phyloP scores from a whole-genome alignment of 2,113 vertebrate genomes.

The Apodemus sylvaticus region DNA sequence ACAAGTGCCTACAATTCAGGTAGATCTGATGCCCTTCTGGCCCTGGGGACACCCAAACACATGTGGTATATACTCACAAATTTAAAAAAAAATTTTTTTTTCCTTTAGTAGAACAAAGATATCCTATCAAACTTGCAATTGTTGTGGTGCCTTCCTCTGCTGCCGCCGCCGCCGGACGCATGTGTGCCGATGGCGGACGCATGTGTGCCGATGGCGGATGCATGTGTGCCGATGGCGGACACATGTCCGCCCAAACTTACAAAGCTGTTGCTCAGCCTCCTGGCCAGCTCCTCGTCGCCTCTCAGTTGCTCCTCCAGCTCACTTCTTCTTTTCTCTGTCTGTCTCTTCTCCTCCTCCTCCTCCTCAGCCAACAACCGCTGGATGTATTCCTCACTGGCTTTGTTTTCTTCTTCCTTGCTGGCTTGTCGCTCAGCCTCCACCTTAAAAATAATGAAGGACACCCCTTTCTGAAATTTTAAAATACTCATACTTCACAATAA shows the following conservation, averaged over 20 bases:
- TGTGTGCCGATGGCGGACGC: background rate
- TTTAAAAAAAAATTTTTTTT: background rate
- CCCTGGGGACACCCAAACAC: background rate
- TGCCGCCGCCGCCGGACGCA: too few species aligned
- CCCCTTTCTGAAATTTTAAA: slow-evolving; percentile 17
- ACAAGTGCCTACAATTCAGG: background rate
- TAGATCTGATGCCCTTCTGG: background rate
- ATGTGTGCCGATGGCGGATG: background rate
- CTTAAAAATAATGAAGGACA: slow-evolving; percentile 79
- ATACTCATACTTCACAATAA: slow-evolving; percentile 11
- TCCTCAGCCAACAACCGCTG: slow-evolving; percentile 91
- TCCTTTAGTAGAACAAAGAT: background rate
- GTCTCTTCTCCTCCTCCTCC: slow-evolving; percentile 83
- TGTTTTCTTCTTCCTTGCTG: slow-evolving; percentile 90
- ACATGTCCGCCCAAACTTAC: slow-evolving; percentile 81
- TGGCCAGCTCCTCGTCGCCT: slow-evolving; percentile 91
- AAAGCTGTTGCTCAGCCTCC: slow-evolving; percentile 88
- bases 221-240: background rate
- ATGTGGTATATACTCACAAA: background rate
- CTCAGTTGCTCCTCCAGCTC: slow-evolving; percentile 87
- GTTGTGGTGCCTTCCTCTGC: background rate
- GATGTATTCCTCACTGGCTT: slow-evolving; percentile 93
- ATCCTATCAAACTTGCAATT: background rate
- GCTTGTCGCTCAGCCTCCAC: slow-evolving; percentile 90
- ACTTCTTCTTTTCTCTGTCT: slow-evolving; percentile 84